Evolutionary conservation across 2,888 invertebrate species (phyloP), one percentile per base, ranked within the genome.

Genomic region (Theodoxus fluviatilis): DNA sequence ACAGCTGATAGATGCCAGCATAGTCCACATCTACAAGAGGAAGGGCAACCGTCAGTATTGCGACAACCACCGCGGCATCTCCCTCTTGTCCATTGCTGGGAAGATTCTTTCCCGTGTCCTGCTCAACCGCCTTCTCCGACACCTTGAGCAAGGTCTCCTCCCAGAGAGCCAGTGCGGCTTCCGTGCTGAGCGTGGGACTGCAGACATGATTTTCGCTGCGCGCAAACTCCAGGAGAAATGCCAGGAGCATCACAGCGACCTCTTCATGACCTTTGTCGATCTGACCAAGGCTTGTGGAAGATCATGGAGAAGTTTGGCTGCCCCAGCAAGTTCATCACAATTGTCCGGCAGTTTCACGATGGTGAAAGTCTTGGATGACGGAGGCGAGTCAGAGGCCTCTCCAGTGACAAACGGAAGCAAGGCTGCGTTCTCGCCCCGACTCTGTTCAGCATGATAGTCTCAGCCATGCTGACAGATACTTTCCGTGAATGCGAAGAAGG

Each of bases 1-100:
- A 68, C 69, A 78, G 2, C 66, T 71, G 43, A 78, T 74, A 57
- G 74, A 76, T 61, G 75, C 74, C 25, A 65, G 40, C 7, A 69
- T 73, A 18, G 22, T 67, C 22, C 71, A 67, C 40, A 22, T 67
- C n/a, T 71, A 71, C 64, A 67, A 71, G 40, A 33, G 33, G 15
- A 68, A 71, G 40, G 66, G 65, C 2, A 71, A 71, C 61, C 28
- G 68, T 15, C 65, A 65, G 47, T 18, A 25, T 15, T 68, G 70
- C 63, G 68, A 68, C 57, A 76, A 75, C 38, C 52, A 74, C 47
- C 57, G 71, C 25, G 70, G 69, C 15, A 69, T 71, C n/a, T 70
- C 70, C 9, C 71, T 72, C 15, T 63, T 73, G 28, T 70, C 70
- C 18, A 71, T 71, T 12, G 43, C 67, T 47, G 68, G 74, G 1